Evolutionary conservation across 2,888 invertebrate species (phyloP).

Genomic region (Lycaena phlaeas): DNA sequence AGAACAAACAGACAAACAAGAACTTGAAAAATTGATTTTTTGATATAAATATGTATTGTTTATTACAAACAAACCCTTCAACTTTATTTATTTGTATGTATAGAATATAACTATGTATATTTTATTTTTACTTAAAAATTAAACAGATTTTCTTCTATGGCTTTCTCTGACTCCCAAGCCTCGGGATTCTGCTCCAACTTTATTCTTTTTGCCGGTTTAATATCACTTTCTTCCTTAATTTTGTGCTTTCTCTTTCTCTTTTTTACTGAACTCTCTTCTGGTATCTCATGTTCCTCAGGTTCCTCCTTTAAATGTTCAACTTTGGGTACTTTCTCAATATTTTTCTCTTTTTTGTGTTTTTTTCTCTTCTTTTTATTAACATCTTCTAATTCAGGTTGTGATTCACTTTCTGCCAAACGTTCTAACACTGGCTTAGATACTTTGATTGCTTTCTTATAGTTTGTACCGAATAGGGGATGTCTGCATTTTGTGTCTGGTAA

Average conservation of each 20-base stretch:
- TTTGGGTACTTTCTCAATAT: slow-evolving; percentile 15
- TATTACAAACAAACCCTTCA: too few relatives aligned
- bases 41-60: too few relatives aligned
- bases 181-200: slow-evolving; percentile 36
- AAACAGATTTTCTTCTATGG: slow-evolving; percentile 55
- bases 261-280: slow-evolving; percentile 10
- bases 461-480: slow-evolving; percentile 50
- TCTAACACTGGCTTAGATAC: slow-evolving; percentile 30
- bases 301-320: slow-evolving; percentile 10
- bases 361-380: slow-evolving; percentile 29
- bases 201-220: slow-evolving; percentile 28
- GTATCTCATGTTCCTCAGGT: too few relatives aligned
- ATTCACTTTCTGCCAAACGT: slow-evolving; percentile 23
- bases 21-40: too few relatives aligned
- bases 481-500: slow-evolving; percentile 52
- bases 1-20: too few relatives aligned
- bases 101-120: neutral
- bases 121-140: slow-evolving; percentile 32
- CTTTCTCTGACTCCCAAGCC: slow-evolving; percentile 52
- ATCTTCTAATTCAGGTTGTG: slow-evolving; percentile 13
- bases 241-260: slow-evolving; percentile 35
- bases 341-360: slow-evolving; percentile 32
- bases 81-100: too few relatives aligned
- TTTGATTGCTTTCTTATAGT: slow-evolving; percentile 45
- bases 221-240: slow-evolving; percentile 17